These are phyloP conservation scores for Conistra vaccinii DNA, from an alignment of 2,888 invertebrate species.

Conservation along the genomic window DNA sequence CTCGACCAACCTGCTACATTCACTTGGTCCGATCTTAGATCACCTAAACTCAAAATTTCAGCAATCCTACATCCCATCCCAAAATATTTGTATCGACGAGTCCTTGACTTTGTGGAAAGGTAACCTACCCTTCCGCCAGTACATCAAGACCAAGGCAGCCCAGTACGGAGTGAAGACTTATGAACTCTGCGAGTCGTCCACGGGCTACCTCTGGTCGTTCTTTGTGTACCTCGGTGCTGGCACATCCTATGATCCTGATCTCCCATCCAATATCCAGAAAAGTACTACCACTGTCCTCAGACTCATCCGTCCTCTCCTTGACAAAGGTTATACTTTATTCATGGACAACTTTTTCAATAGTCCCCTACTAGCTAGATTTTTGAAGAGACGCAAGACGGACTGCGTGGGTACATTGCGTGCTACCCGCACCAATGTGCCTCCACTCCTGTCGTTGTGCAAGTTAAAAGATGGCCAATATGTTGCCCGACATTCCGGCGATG, in stretches of 20 bases:
- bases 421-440: not conserved
- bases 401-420: conserved; percentile 2
- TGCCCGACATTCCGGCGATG: conserved; percentile 9
- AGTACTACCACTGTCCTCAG: not conserved
- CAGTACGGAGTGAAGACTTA: not conserved
- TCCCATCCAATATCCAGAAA: not conserved
- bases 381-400: conserved; percentile 1
- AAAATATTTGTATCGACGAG: conserved; percentile 2
- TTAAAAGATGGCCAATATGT: conserved; percentile 9
- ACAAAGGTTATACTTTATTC: conserved; percentile 8
- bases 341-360: not conserved
- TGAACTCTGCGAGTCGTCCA: conserved; percentile 15
- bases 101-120: conserved; percentile 1
- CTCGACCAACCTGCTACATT: not conserved
- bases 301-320: conserved; percentile 8
- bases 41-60: conserved; percentile 1
- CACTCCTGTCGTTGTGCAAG: not conserved
- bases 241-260: not conserved
- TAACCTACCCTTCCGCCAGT: not conserved
- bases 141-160: conserved; percentile 1
- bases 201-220: conserved; percentile 21
- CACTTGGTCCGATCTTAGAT: conserved; percentile 5
- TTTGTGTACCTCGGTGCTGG: not conserved
- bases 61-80: conserved; percentile 11
- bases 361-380: conserved; percentile 2